Percentiles rank a stretch among this genome's conserved stretches.
These are phyloP conservation scores for Resseliella maxima DNA, from an alignment of 2,888 invertebrate genomes.

Conservation along the genomic window DNA sequence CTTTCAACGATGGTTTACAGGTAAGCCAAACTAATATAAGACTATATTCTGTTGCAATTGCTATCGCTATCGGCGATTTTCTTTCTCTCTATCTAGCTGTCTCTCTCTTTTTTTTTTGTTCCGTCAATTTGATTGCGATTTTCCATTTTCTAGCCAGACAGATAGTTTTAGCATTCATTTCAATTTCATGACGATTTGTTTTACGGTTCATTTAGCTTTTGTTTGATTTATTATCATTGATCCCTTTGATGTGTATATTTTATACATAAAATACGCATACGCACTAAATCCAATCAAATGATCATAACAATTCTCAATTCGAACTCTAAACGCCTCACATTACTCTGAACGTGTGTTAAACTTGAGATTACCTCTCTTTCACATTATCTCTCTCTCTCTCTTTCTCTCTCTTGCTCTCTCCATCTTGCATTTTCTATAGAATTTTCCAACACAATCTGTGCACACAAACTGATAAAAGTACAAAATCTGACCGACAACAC, in stretches of 20 bases:
- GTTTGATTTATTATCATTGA: neutral
- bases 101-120: neutral
- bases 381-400: too few species aligned
- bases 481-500: slow-evolving; percentile 15
- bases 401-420: too few species aligned
- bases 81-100: too few species aligned
- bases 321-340: neutral
- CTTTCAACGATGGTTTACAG: neutral
- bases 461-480: slow-evolving; percentile 29
- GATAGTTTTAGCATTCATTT: neutral
- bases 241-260: too few species aligned
- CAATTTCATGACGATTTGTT: neutral
- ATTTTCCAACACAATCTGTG: neutral
- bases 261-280: too few species aligned
- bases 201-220: neutral
- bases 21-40: neutral
- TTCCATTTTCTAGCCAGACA: neutral
- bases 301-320: neutral
- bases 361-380: too few species aligned
- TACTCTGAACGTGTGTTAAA: neutral
- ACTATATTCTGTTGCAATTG: too few species aligned
- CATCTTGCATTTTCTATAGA: neutral
- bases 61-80: too few species aligned
- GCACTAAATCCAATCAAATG: neutral
- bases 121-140: neutral